phyloP scores from a whole-genome alignment of 2,888 invertebrate genomes.

The Ceratothoa steindachneri region DNA sequence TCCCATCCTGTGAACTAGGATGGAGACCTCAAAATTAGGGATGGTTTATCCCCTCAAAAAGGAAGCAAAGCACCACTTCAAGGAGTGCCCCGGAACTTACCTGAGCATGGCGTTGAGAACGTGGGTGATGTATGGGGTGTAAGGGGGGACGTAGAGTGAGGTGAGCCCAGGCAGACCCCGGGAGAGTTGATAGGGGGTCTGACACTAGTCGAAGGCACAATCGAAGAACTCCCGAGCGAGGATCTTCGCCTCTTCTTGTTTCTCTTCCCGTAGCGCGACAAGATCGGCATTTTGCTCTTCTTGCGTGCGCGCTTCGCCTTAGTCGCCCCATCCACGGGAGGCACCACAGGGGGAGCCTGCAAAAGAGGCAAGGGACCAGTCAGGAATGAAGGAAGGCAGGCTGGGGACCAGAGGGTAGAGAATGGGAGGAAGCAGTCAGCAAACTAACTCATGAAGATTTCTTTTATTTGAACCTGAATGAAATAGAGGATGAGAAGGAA shows the following conservation, averaged over 20 bases:
- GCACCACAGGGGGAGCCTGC: not conserved
- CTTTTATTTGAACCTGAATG: too few relatives aligned
- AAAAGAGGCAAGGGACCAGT: not conserved
- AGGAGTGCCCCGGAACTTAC: slow-evolving; percentile 19
- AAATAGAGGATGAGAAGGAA: too few relatives aligned
- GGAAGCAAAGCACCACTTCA: not conserved
- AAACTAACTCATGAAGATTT: too few relatives aligned
- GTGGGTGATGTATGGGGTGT: slow-evolving; percentile 41
- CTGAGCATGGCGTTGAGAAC: slow-evolving; percentile 37
- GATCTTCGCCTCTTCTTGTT: slow-evolving; percentile 39
- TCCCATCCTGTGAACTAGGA: too few relatives aligned
- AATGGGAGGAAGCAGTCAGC: too few relatives aligned
- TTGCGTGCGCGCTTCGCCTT: slow-evolving; percentile 36
- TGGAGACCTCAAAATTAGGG: too few relatives aligned
- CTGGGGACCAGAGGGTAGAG: too few relatives aligned
- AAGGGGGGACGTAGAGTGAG: slow-evolving; percentile 35
- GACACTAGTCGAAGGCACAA: slow-evolving; percentile 44
- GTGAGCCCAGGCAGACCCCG: slow-evolving; percentile 12
- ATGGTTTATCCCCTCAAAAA: too few relatives aligned
- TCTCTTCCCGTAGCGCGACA: slow-evolving; percentile 41
- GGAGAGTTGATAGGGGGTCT: slow-evolving; percentile 37
- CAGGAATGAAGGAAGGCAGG: too few relatives aligned
- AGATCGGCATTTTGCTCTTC: slow-evolving; percentile 40
- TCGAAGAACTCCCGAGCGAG: slow-evolving; percentile 22
- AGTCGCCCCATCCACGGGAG: slow-evolving; percentile 6